Conservation (phyloP, 2,888 invertebrate genomes). For the Chrysodeixis includens region DNA sequence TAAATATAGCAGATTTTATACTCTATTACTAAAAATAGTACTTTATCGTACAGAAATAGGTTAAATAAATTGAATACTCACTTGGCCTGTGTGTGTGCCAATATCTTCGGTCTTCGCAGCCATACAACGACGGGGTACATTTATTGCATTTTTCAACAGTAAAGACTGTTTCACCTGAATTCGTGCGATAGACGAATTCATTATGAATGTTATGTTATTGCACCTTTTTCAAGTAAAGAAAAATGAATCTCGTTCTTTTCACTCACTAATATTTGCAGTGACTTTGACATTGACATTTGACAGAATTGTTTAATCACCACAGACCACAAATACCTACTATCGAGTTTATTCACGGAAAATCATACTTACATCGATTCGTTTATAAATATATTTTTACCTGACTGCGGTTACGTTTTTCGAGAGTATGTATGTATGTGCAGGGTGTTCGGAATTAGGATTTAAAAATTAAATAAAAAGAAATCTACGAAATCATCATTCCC, state of each 20-base stretch:
- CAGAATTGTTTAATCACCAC: background rate
- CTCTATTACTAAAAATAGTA: background rate
- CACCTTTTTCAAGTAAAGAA: background rate
- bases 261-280: background rate
- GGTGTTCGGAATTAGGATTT: too few species aligned
- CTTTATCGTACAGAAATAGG: background rate
- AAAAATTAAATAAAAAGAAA: too few species aligned
- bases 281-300: background rate
- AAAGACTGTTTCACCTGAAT: constrained; percentile 51
- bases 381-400: too few species aligned
- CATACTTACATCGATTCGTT: too few species aligned
- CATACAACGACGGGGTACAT: constrained; percentile 64
- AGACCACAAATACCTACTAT: too few species aligned
- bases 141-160: constrained; percentile 44
- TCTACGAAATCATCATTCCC: too few species aligned
- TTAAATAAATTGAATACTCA: background rate
- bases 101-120: constrained; percentile 73
- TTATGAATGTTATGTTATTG: constrained; percentile 26
- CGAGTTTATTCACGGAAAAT: too few species aligned
- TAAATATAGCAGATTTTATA: background rate
- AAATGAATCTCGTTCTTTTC: background rate
- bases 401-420: too few species aligned
- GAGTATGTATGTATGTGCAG: too few species aligned
- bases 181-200: constrained; percentile 59
- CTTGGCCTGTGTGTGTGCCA: constrained; percentile 80